phyloP scores from a whole-genome alignment of 1,140 invertebrate genomes.

The Trachymyrmex septentrionalis region DNA sequence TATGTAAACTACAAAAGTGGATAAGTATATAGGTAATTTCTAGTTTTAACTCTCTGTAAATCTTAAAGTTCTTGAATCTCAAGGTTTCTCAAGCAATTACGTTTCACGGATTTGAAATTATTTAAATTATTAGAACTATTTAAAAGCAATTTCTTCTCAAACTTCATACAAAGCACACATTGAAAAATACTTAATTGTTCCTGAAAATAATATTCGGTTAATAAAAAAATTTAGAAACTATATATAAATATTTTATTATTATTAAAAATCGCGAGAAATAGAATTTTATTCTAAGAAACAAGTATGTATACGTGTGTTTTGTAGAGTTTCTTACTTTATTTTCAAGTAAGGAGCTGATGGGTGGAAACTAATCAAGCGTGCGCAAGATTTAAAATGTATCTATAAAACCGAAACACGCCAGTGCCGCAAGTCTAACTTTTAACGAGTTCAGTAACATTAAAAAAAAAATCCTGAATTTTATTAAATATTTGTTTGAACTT shows the following conservation, averaged over 20 bases:
- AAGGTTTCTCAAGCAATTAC: slow-evolving; percentile 7
- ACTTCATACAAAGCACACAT: not conserved
- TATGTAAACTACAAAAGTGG: not conserved
- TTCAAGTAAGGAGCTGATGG: too few species aligned
- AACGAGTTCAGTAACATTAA: too few species aligned
- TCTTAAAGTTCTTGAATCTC: not conserved
- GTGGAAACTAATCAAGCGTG: too few species aligned
- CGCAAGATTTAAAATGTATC: too few species aligned
- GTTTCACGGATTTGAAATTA: not conserved
- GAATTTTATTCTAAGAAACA: not conserved
- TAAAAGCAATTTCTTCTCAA: not conserved
- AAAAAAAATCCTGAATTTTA: too few species aligned
- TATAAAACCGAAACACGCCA: too few species aligned
- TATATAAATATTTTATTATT: slow-evolving; percentile 11
- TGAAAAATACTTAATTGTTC: not conserved
- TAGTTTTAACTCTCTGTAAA: slow-evolving; percentile 1
- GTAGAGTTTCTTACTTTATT: too few species aligned
- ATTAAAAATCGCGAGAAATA: not conserved
- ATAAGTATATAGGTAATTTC: not conserved
- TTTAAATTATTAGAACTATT: slow-evolving; percentile 1
- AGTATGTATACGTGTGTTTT: too few species aligned
- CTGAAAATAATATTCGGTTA: not conserved
- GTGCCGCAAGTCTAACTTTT: too few species aligned
- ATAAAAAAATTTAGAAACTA: not conserved
- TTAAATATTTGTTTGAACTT: too few species aligned